Conservation (phyloP, 2,113 vertebrate species). For the Sander lucioperca region DNA sequence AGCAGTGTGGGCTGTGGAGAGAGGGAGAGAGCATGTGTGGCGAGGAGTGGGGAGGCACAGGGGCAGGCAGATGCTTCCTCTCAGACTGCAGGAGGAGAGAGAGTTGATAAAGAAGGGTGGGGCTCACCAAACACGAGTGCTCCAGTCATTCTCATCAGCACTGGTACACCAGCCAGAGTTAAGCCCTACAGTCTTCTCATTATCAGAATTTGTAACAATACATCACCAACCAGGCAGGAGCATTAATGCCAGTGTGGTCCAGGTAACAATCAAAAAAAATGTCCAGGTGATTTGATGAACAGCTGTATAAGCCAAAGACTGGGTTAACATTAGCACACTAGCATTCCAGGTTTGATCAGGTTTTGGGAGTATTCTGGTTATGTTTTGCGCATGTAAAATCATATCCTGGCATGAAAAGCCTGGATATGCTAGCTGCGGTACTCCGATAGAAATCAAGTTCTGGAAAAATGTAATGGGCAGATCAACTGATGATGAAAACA, state of each 20-base stretch:
- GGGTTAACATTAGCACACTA: not conserved
- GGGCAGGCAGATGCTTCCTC: slow-evolving; percentile 65
- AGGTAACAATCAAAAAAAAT: slow-evolving; percentile 12
- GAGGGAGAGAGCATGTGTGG: slow-evolving; percentile 54
- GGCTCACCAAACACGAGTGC: slow-evolving; percentile 54
- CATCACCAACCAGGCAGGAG: not conserved
- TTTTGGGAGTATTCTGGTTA: not conserved
- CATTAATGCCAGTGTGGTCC: not conserved
- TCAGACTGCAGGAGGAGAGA: slow-evolving; percentile 59
- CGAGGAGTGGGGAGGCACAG: slow-evolving; percentile 45
- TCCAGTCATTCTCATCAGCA: slow-evolving; percentile 33
- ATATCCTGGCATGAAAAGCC: not conserved
- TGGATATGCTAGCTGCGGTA: not conserved
- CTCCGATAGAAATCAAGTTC: too few relatives aligned
- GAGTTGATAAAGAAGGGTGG: slow-evolving; percentile 68
- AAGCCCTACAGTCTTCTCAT: slow-evolving; percentile 19
- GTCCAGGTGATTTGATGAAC: not conserved
- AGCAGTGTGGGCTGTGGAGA: slow-evolving; percentile 41
- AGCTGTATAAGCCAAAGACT: not conserved
- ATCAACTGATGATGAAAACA: too few relatives aligned
- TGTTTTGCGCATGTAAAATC: not conserved
- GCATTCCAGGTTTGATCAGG: not conserved
- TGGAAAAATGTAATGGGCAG: too few relatives aligned
- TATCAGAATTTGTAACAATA: slow-evolving; percentile 26
- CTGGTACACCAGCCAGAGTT: slow-evolving; percentile 28